Evolutionary conservation across 2,888 invertebrate genomes (phyloP).

Genomic region (Thyatira batis): DNA sequence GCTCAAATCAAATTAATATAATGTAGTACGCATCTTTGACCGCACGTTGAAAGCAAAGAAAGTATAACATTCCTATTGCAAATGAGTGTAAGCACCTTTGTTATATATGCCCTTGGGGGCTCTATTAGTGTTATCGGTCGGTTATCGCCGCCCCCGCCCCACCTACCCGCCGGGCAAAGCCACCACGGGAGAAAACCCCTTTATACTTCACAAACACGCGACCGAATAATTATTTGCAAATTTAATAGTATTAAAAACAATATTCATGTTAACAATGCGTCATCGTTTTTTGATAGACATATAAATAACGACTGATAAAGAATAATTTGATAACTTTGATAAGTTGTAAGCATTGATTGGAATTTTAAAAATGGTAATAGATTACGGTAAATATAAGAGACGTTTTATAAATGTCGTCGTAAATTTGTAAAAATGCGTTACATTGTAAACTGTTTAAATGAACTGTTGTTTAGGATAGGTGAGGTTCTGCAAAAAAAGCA

Average conservation of each 20-base stretch:
- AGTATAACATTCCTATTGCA: background rate
- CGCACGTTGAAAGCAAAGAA: background rate
- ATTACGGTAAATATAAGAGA: too few species aligned
- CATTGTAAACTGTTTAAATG: too few species aligned
- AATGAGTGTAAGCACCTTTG: background rate
- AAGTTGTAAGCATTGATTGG: too few species aligned
- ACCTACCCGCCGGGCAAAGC: background rate
- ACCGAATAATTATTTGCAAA: background rate
- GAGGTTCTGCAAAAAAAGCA: too few species aligned
- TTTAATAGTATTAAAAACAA: background rate
- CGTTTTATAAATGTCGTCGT: too few species aligned
- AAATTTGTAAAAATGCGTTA: too few species aligned
- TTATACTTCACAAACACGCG: background rate
- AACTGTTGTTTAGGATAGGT: too few species aligned
- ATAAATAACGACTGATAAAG: too few species aligned
- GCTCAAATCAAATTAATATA: too few species aligned
- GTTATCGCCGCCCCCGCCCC: background rate
- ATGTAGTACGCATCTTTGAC: too few species aligned
- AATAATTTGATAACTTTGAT: too few species aligned
- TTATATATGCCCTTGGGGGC: background rate
- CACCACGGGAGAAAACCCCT: background rate
- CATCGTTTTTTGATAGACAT: background rate
- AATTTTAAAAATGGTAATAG: too few species aligned
- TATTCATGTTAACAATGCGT: background rate
- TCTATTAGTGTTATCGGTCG: background rate